phyloP scores from a whole-genome alignment of 2,888 invertebrate genomes.

The Limnephilus rhombicus region DNA sequence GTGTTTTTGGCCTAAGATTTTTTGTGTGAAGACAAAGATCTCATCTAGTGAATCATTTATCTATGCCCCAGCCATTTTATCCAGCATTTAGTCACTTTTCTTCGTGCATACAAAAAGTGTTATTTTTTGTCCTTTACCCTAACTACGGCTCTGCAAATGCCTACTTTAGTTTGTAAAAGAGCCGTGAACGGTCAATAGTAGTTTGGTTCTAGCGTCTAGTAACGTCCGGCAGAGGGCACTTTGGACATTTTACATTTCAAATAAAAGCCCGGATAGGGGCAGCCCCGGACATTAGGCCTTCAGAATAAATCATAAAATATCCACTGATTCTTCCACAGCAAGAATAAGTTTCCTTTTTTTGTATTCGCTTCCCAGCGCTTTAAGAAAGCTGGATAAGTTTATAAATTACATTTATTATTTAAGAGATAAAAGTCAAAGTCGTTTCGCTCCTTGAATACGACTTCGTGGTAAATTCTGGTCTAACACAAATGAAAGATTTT shows the following conservation, averaged over 20 bases:
- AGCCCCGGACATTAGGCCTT: constrained; percentile 27
- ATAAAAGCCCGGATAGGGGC: constrained; percentile 38
- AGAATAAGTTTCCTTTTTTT: background rate
- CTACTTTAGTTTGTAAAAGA: background rate
- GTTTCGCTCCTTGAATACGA: background rate
- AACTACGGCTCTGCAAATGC: background rate
- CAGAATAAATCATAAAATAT: constrained; percentile 31
- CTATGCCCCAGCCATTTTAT: background rate
- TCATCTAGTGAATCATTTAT: background rate
- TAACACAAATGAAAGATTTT: background rate
- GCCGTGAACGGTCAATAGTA: constrained; percentile 9
- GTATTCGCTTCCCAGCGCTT: background rate
- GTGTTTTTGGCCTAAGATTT: background rate
- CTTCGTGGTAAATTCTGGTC: background rate
- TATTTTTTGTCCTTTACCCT: background rate
- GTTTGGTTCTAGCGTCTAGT: background rate
- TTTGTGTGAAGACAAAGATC: background rate
- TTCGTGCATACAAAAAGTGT: background rate
- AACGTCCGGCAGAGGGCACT: constrained; percentile 14
- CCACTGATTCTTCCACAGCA: constrained; percentile 7
- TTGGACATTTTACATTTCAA: constrained; percentile 39
- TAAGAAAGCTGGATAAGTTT: background rate
- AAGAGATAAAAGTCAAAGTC: background rate
- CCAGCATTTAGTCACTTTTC: background rate
- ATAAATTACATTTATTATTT: background rate